A percentile compares a stretch with the other conserved stretches of the same genome.
Evolutionary conservation across 2,797 vertebrate species (phyloP).

Genomic region (Melanotaenia trifasciata): DNA sequence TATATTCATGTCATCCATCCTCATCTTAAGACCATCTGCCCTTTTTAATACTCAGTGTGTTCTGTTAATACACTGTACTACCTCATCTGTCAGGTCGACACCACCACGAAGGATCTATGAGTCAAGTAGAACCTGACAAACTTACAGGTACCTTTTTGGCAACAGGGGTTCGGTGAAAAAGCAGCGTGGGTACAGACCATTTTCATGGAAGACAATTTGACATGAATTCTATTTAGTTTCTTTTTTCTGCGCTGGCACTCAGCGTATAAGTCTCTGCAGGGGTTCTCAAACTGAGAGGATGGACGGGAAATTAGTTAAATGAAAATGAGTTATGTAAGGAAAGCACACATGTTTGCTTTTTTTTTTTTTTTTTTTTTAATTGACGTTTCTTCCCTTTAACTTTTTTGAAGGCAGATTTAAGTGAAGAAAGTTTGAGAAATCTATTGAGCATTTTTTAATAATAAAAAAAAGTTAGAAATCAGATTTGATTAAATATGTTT

Average conservation of each 20-base stretch:
- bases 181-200: background rate
- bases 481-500: background rate
- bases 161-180: background rate
- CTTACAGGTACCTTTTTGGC: constrained; percentile 16
- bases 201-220: constrained; percentile 9
- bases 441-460: too few species aligned
- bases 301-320: background rate
- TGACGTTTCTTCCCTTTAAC: background rate
- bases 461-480: background rate
- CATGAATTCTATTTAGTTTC: background rate
- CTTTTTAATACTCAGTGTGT: constrained; percentile 80
- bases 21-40: constrained; percentile 73
- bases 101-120: constrained; percentile 85
- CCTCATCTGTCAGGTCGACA: constrained; percentile 87
- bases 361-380: background rate
- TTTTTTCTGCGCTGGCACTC: background rate
- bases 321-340: background rate
- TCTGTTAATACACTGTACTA: constrained; percentile 86
- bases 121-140: constrained; percentile 58
- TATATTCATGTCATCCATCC: constrained; percentile 13
- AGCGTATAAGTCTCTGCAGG: too few species aligned
- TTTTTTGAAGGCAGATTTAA: background rate
- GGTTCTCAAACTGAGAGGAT: background rate
- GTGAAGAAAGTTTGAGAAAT: background rate
- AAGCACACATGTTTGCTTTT: too few species aligned